Conservation (phyloP, 1,140 invertebrate species). For the Neodiprion lecontei region DNA sequence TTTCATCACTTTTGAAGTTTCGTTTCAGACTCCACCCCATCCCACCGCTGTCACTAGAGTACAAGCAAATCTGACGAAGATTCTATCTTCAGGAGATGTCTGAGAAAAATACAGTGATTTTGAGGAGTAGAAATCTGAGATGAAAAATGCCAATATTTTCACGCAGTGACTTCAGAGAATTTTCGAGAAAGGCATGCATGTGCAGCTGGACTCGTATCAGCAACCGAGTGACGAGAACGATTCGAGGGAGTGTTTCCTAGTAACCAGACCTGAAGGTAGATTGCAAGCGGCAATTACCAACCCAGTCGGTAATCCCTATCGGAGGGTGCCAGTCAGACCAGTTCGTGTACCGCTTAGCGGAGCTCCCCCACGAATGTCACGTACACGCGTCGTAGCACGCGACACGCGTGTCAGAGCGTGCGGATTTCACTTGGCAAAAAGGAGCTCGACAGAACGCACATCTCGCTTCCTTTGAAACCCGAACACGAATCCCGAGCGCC, state of each 20-base stretch:
- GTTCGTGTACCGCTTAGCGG: constrained; percentile 6
- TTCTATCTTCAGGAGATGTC: too few species aligned
- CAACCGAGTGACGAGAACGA: background rate
- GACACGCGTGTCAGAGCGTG: constrained; percentile 2
- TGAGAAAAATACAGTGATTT: too few species aligned
- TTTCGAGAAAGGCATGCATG: too few species aligned
- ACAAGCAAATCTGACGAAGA: too few species aligned
- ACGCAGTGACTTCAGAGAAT: too few species aligned
- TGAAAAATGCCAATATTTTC: too few species aligned
- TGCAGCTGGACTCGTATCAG: background rate
- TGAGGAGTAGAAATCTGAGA: too few species aligned
- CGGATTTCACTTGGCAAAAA: background rate
- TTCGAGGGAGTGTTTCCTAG: constrained; percentile 6
- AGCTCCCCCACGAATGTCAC: background rate
- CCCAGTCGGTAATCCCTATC: background rate
- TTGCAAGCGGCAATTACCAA: constrained; percentile 1
- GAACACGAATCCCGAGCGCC: too few species aligned
- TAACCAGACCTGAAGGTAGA: background rate
- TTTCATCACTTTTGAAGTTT: too few species aligned
- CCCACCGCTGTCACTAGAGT: too few species aligned
- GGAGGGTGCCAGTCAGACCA: constrained; percentile 4
- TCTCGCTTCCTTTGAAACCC: too few species aligned
- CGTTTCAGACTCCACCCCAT: too few species aligned
- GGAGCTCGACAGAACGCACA: background rate
- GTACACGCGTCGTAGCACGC: constrained; percentile 4